phyloP scores from a whole-genome alignment of 2,888 invertebrate species.

The Pseudococcus longispinus region DNA sequence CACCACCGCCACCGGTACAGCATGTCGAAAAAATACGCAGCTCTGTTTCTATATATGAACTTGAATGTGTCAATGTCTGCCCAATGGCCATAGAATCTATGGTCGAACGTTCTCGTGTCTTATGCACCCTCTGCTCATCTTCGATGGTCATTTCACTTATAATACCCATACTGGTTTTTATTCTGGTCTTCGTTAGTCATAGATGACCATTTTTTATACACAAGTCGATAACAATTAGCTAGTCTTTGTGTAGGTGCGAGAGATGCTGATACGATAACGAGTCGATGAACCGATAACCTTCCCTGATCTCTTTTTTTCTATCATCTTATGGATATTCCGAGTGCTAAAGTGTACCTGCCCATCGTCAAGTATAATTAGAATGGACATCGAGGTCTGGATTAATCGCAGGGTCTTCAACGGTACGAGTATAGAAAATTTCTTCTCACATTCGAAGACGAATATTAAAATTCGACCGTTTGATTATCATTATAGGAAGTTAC shows the following conservation, averaged over 20 bases:
- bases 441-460: not conserved
- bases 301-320: not conserved
- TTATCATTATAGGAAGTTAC: slow-evolving; percentile 12
- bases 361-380: not conserved
- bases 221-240: not conserved
- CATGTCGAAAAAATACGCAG: not conserved
- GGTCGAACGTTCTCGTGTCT: not conserved
- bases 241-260: not conserved
- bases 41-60: not conserved
- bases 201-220: not conserved
- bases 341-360: too few relatives aligned
- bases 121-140: not conserved
- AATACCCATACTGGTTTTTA: not conserved
- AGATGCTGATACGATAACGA: not conserved
- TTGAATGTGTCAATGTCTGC: not conserved
- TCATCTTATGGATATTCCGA: not conserved
- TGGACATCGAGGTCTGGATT: not conserved
- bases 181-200: not conserved
- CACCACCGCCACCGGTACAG: not conserved
- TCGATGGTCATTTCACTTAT: not conserved
- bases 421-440: not conserved
- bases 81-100: too few relatives aligned
- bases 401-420: not conserved
- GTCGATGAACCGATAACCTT: not conserved
- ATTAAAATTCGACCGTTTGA: slow-evolving; percentile 1